Base-by-base conservation (phyloP, 2,888 invertebrate genomes). In the Andrena haemorrhoa region DNA sequence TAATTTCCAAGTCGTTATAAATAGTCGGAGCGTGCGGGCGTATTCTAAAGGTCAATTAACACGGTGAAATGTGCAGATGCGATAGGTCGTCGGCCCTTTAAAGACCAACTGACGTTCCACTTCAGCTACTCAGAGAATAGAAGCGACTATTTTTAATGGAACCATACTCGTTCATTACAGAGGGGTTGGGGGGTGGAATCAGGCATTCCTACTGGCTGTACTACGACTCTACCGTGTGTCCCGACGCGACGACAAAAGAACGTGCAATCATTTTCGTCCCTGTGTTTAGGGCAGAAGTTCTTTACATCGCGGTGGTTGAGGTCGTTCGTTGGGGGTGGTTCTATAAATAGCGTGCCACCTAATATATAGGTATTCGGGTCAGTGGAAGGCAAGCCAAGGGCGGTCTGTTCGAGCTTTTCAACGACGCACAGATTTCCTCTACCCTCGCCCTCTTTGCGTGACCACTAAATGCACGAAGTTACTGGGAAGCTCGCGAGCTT, bases 281-380 rank as follows among this genome's bases (percentile, higher is more conserved):
- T 61, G 70, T 70, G 73, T 82, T 78, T 77, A 61, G 68, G 66
- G 60, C 65, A n/a, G 73, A 79, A 74, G 65, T 87, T 84, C 83
- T 72, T 80, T 82, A 72, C 79, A 78, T 84, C 74, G 83, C 75
- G 83, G 56, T 80, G 56, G 77, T 79, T 68, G 86, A 81, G 86
- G 90, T 89, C 88, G 89, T 89, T 89, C 84, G 84, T 86, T 84
- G 89, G 84, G 89, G 91, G 90, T 90, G 88, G 89, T 88, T 92
- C 90, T 92, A 92, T 90, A 89, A 91, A 92, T 92, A 92, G 86
- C 86, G 61, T 41, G 61, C 83, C 79, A 75, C 69, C 83, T 79
- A 76, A 87, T 90, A 87, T 86, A 90, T 91, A 91, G 89, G 90
- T 89, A 92, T 92, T 90, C 88, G 89, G 92, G 92, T 92, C 91